Base-by-base conservation (phyloP, 2,888 invertebrate genomes). In the Gibbula magus region DNA sequence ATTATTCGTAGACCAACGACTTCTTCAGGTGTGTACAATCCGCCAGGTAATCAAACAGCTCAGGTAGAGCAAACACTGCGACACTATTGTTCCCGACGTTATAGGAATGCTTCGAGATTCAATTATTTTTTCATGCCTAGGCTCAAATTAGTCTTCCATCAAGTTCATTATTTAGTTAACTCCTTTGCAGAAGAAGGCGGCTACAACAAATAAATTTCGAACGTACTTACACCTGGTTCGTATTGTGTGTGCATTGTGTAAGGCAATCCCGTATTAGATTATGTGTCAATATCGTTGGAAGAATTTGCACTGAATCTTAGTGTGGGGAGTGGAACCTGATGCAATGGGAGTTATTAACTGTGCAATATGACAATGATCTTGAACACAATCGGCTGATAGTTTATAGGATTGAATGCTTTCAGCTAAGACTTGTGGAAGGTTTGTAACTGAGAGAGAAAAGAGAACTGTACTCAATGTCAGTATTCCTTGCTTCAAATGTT, bases 51-150 rank as follows among this genome's bases (percentile, higher is more conserved):
- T 20, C 35, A 70, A 70, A 70, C 20, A 70, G 35, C 70, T 70
- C 70, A 70, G 70, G 70, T 20, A 70, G 35, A n/a, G 70, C 70
- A 70, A 70, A 70, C 70, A 70, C n/a, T 8, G n/a, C 70, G 70
- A 70, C 35, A n/a, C 70, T 39, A 70, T 70, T 70, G 70, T 70
- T 70, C 70, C 29, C 35, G 10, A 2, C 13, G 39, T 32, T 39
- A 39, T 20, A 16, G 20, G 70, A 70, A 70, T 70, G 39, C 35
- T 70, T 35, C 25, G 32, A 70, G 35, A 70, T 70, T 70, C 70
- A 70, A 70, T 70, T 70, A 70, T 70, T 70, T 70, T 70, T 70
- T 39, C 70, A 70, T 35, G 70, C 39, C 70, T 13, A n/a, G 20
- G 39, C 25, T 70, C 70, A 70, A 70, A 70, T 70, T 70, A 70